Evolutionary conservation across 2,113 vertebrate species (phyloP), one percentile per base, ranked within the genome.

Genomic region (Oryzias woworae): DNA sequence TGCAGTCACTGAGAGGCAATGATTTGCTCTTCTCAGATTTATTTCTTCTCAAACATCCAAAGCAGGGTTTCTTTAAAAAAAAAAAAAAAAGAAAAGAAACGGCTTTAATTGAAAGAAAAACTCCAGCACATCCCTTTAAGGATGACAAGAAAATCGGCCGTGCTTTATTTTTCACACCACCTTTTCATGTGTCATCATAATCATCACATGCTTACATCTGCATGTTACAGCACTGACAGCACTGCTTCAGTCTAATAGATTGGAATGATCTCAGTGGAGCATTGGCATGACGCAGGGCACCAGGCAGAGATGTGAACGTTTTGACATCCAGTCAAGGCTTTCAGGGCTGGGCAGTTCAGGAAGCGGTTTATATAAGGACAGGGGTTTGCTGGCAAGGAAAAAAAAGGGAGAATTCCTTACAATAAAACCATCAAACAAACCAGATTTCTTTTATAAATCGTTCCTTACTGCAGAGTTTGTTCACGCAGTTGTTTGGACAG

Each of bases 381-480:
- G 4, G 90, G 88, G 69, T 91, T 89, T 44, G 88, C 90, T 92
- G 61, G 17, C 81, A 76, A 14, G 15, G 5, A 20, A 2, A 58
- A 57, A 23, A 12, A 28, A 2, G 46, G 26, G 31, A 36, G 13
- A 26, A 3, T 15, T 65, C 44, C 4, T 49, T 18, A 18, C 5
- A 44, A 24, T 7, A 1, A 16, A 2, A 15, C 6, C 7, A 2
- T 20, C 1, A 16, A 12, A 36, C 36, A 36, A 36, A 36, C 10
- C 4, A 5, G 7, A 7, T 10, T 4, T 44, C 17, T 44, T 5
- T 18, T 56, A 4, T 24, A 6, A 26, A 53, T 7, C n/a, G 31
- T n/a, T 7, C 84, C 89, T 88, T 60, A 92, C 90, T 90, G 87
- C 91, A 92, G n/a, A 92, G 87, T 7, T 81, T 63, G 50, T 90